phyloP scores from a whole-genome alignment of 2,113 vertebrate species.

The Paramisgurnus dabryanus region DNA sequence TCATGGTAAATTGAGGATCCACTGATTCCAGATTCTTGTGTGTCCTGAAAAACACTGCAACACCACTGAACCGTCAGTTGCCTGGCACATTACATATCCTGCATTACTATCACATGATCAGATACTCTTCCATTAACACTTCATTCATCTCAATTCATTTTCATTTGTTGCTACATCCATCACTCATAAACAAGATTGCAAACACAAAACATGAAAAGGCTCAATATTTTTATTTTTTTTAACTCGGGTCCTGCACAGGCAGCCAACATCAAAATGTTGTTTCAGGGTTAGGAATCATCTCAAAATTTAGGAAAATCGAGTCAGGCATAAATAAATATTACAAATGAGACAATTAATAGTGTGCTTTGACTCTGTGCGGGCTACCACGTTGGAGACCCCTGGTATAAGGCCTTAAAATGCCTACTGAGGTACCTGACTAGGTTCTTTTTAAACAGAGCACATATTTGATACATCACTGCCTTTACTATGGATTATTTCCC shows the following conservation, averaged over 20 bases:
- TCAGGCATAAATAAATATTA: too few species aligned
- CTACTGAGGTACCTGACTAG: too few species aligned
- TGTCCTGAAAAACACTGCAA: slow-evolving; percentile 85
- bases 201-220: neutral
- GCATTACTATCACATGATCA: slow-evolving; percentile 10
- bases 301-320: too few species aligned
- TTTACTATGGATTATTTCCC: neutral
- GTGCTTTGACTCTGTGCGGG: too few species aligned
- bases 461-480: neutral
- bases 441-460: neutral
- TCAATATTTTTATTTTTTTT: neutral
- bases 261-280: too few species aligned
- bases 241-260: too few species aligned
- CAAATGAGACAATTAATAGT: too few species aligned
- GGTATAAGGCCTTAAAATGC: too few species aligned
- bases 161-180: neutral
- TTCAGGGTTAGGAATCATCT: too few species aligned
- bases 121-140: neutral
- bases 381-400: too few species aligned
- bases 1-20: slow-evolving; percentile 93
- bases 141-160: neutral
- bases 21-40: slow-evolving; percentile 88
- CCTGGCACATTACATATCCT: neutral
- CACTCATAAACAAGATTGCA: neutral
- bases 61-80: neutral